phyloP scores from a whole-genome alignment of 2,113 vertebrate species.

The Perccottus glenii region DNA sequence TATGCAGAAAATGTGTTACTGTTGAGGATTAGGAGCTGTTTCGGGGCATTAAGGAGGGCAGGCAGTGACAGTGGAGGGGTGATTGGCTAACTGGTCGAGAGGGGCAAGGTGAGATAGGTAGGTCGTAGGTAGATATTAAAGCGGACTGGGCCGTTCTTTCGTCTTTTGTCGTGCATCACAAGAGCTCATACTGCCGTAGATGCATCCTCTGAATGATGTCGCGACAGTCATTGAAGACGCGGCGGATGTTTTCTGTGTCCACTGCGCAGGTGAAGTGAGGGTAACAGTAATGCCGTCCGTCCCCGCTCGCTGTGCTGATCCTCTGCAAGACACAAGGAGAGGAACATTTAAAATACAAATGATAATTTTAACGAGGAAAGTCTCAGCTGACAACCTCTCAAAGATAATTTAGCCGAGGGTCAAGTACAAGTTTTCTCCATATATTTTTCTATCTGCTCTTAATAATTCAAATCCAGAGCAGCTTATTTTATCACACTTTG shows the following conservation, averaged over 20 bases:
- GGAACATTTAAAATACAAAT: neutral
- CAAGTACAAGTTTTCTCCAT: too few species aligned
- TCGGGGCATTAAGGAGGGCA: slow-evolving; percentile 42
- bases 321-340: slow-evolving; percentile 78
- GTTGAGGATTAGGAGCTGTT: slow-evolving; percentile 35
- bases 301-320: slow-evolving; percentile 99
- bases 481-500: too few species aligned
- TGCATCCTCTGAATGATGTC: slow-evolving; percentile 99
- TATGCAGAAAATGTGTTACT: slow-evolving; percentile 39
- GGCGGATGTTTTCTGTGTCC: slow-evolving; percentile 98
- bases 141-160: neutral
- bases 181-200: slow-evolving; percentile 98
- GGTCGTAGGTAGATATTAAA: slow-evolving; percentile 36
- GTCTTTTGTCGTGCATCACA: slow-evolving; percentile 96
- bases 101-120: slow-evolving; percentile 21
- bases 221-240: slow-evolving; percentile 99
- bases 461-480: too few species aligned
- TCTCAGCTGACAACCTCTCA: neutral
- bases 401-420: too few species aligned
- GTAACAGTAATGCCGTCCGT: slow-evolving; percentile 97
- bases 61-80: slow-evolving; percentile 31
- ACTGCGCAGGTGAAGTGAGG: slow-evolving; percentile 99
- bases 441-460: too few species aligned
- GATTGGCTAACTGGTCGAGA: slow-evolving; percentile 52
- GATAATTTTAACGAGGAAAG: neutral